phyloP scores from a whole-genome alignment of 2,797 vertebrate species.

The Prionace glauca region DNA sequence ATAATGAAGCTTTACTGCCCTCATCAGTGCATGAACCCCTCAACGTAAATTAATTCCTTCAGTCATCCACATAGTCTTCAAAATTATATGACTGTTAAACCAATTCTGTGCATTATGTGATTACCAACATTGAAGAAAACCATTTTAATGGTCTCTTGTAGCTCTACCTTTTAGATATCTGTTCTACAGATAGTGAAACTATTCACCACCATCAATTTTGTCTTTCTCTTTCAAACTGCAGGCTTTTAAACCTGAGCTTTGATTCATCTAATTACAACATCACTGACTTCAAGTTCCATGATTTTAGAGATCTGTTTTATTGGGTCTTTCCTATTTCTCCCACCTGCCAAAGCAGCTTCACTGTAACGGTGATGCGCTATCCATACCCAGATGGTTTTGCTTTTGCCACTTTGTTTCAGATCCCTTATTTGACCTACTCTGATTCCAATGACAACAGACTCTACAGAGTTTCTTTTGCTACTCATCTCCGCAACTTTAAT shows the following conservation, averaged over 20 bases:
- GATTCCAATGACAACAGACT: not conserved
- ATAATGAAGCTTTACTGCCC: not conserved
- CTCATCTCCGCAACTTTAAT: not conserved
- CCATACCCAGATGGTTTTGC: not conserved
- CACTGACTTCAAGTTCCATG: not conserved
- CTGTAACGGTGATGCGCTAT: not conserved
- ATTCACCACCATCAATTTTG: not conserved
- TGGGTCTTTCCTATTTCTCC: not conserved
- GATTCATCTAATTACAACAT: not conserved
- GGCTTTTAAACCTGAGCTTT: not conserved
- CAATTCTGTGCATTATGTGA: not conserved
- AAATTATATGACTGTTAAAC: not conserved
- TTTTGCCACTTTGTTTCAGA: not conserved
- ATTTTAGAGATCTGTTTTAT: not conserved
- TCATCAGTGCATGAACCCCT: not conserved
- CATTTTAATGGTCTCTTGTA: not conserved
- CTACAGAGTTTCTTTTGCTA: not conserved
- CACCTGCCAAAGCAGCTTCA: not conserved
- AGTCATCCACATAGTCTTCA: not conserved
- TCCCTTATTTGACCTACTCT: not conserved
- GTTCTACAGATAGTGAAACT: not conserved
- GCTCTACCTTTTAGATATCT: not conserved
- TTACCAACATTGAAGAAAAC: not conserved
- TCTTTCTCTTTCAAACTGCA: no score
- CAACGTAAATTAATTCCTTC: not conserved